Evolutionary conservation across 2,797 vertebrate genomes (phyloP), one percentile per base, ranked within the genome.

Genomic region (Sciurus vulgaris): DNA sequence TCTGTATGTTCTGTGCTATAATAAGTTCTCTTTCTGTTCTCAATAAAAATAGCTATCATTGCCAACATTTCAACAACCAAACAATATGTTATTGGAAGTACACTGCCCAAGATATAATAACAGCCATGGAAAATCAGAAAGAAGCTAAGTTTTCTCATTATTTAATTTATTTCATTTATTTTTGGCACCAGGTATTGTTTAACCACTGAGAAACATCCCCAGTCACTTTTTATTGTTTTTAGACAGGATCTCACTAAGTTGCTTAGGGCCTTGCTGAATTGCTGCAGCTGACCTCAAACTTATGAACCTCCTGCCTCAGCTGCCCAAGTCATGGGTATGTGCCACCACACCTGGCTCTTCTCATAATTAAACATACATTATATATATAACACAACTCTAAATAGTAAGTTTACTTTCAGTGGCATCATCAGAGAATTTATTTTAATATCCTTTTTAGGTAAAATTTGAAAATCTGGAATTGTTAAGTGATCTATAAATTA

Each of bases 1-100:
- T 56, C n/a, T 15, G 18, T 28, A 54, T 83, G 41, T 73, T 91
- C 79, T 67, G 26, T n/a, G 73, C 63, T 88, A 5, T 74, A 47
- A 47, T 77, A 63, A 88, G 35, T 24, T 76, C n/a, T 87, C 14
- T 56, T 22, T 24, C 49, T 63, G 59, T 78, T 84, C 83, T 79
- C 67, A 72, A 76, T 76, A 81, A 79, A 88, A 93, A 96, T 7
- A 69, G 59, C 38, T 67, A 91, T 44, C 83, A 33, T 35, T 24
- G 38, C 47, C 69, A 77, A 13, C 35, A 81, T 70, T 91, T 79
- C 77, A 87, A 82, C 83, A 47, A n/a, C 72, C 3, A 14, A 76
- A 22, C 33, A 28, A 70, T 33, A 72, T 56, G 12, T 81, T 41
- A 94, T 59, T 74, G 63, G 51, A 88, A 82, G 65, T 41, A 24